Evolutionary conservation across 1,140 invertebrate species (phyloP).

Genomic region (Meloidogyne hapla): DNA sequence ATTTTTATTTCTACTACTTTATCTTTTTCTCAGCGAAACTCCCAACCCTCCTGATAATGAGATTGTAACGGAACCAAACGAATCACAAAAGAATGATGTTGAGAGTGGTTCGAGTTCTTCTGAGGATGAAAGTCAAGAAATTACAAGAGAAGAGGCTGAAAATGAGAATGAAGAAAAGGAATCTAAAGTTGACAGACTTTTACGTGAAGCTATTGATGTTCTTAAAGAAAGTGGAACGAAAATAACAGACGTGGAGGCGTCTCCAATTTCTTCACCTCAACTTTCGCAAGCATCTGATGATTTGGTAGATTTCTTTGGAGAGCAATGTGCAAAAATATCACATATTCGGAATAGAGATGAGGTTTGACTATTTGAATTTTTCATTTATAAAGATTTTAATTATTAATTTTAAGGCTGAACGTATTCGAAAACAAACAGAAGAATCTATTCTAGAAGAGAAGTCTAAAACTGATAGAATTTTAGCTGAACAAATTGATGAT

Average conservation of each 20-base stretch:
- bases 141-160: conserved; percentile 12
- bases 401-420: conserved; percentile 31
- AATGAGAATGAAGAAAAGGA: conserved; percentile 10
- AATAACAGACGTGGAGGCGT: conserved; percentile 14
- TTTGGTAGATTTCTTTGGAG: conserved; percentile 48
- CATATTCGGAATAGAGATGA: conserved; percentile 47
- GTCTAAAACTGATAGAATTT: conserved; percentile 14
- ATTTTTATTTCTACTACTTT: conserved; percentile 13
- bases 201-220: conserved; percentile 24
- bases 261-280: conserved; percentile 25
- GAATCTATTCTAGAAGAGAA: conserved; percentile 36
- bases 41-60: background rate
- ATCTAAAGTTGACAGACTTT: conserved; percentile 11
- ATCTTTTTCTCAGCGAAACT: background rate
- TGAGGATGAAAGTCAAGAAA: background rate
- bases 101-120: conserved; percentile 14
- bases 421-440: conserved; percentile 44
- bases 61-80: conserved; percentile 3
- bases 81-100: background rate
- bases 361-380: conserved; percentile 5
- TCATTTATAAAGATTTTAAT: background rate
- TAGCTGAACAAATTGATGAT: conserved; percentile 11
- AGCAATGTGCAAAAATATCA: conserved; percentile 54
- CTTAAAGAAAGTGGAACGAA: conserved; percentile 9
- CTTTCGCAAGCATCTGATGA: conserved; percentile 19